A percentile compares a stretch with the other conserved stretches of the same genome.
phyloP scores from a whole-genome alignment of 2,888 invertebrate species.

The Pimpla rufipes region DNA sequence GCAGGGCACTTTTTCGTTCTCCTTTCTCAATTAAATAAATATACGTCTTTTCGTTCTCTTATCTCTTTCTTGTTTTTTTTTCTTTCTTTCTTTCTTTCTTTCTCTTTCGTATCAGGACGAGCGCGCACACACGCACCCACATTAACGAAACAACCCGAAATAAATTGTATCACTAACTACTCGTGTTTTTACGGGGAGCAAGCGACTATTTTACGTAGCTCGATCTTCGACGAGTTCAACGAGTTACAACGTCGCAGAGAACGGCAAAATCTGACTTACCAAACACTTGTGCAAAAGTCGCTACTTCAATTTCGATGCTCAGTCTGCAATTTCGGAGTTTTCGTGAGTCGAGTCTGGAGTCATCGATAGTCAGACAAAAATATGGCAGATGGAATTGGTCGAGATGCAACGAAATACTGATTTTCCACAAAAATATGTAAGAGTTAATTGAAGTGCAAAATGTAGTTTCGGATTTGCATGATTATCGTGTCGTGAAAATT shows the following conservation, averaged over 20 bases:
- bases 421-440: too few relatives aligned
- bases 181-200: conserved; percentile 58
- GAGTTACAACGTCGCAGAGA: conserved; percentile 8
- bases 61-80: conserved; percentile 35
- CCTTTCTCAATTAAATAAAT: conserved; percentile 43
- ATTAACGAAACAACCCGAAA: conserved; percentile 53
- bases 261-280: conserved; percentile 19
- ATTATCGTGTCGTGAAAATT: too few relatives aligned
- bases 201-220: conserved; percentile 61
- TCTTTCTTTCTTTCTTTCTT: conserved; percentile 35
- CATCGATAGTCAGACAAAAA: too few relatives aligned
- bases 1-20: conserved; percentile 47
- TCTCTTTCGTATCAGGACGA: conserved; percentile 33
- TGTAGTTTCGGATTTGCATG: too few relatives aligned
- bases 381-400: too few relatives aligned
- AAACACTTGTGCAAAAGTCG: background rate
- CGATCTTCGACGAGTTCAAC: conserved; percentile 36
- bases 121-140: conserved; percentile 68
- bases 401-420: too few relatives aligned
- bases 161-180: conserved; percentile 32
- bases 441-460: background rate
- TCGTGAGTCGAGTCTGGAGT: background rate
- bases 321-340: background rate
- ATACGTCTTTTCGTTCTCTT: conserved; percentile 2
- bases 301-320: background rate